phyloP scores from a whole-genome alignment of 1,140 invertebrate species.

The Drosophila eugracilis region DNA sequence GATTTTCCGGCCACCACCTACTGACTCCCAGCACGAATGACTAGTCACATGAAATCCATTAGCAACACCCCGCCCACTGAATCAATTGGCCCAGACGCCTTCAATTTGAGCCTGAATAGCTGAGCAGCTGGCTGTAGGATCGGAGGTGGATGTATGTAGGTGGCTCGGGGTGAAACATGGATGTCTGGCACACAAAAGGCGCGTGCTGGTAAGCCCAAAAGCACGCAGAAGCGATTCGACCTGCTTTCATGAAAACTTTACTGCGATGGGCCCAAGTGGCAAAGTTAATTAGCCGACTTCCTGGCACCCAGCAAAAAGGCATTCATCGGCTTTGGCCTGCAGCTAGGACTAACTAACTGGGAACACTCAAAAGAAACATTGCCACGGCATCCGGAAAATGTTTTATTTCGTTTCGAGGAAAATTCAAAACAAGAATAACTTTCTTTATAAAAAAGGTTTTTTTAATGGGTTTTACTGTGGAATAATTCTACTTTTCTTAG shows the following conservation, averaged over 20 bases:
- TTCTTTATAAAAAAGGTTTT: no score
- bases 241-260: conserved; percentile 45
- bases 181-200: conserved; percentile 42
- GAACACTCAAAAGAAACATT: not conserved
- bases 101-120: conserved; percentile 39
- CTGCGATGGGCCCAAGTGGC: conserved; percentile 23
- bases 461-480: no score
- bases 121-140: not conserved
- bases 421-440: no score
- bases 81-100: conserved; percentile 40
- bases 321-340: conserved; percentile 20
- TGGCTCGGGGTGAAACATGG: conserved; percentile 1
- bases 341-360: conserved; percentile 17
- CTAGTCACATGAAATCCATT: conserved; percentile 58
- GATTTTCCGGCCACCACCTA: conserved; percentile 8
- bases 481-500: no score
- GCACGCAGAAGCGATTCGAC: conserved; percentile 30
- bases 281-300: conserved; percentile 74
- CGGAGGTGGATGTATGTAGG: no score
- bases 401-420: not conserved
- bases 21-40: conserved; percentile 33
- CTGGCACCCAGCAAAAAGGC: conserved; percentile 28
- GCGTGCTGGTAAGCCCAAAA: conserved; percentile 15
- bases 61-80: conserved; percentile 29
- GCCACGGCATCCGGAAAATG: not conserved